Base-by-base conservation (phyloP, 2,888 invertebrate genomes). In the Apeira syringaria region DNA sequence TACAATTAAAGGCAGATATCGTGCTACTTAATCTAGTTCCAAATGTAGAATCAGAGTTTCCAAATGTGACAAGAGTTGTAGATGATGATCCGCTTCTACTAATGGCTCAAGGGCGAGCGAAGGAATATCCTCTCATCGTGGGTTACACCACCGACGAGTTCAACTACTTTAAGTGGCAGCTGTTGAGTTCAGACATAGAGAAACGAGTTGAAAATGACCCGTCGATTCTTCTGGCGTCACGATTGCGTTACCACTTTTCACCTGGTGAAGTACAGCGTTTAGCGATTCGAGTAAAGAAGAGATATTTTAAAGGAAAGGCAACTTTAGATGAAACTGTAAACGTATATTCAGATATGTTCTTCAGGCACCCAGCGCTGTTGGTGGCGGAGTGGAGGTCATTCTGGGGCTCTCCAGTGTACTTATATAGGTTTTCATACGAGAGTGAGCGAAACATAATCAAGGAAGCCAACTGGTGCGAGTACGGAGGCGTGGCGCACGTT, bases 381-480 rank as follows among this genome's bases (percentile, higher is more conserved):
- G 1, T 26, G 11, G 26, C 11, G 2, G 11, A 11, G 5, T 42
- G 50, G 56, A 49, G 64, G 15, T 56, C 52, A 1, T 35, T 45
- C 8, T 36, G 44, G 22, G 87, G 0, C 70, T 80, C 0, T 91
- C 76, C 45, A 59, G 11, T 6, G 11, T 26, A 11, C 6, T 11
- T 90, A 61, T 90, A 90, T 55, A 71, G 88, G 42, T 91, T 86
- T 56, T 64, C 80, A 1, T 91, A 84, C 36, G 80, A 85, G 11
- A 77, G 79, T 1, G 68, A 80, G 1, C 54, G 75, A 43, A 89
- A 79, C 1, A 53, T 81, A 1, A 72, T 89, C 13, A 83, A 86
- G 52, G 65, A 39, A 1, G 61, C 39, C 2, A 36, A 57, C 1
- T 47, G 38, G 8, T 11, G 59, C 6, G 28, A 76, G 26, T 59